Conservation (phyloP, 1,140 invertebrate species). For the Drosophila truncata region DNA sequence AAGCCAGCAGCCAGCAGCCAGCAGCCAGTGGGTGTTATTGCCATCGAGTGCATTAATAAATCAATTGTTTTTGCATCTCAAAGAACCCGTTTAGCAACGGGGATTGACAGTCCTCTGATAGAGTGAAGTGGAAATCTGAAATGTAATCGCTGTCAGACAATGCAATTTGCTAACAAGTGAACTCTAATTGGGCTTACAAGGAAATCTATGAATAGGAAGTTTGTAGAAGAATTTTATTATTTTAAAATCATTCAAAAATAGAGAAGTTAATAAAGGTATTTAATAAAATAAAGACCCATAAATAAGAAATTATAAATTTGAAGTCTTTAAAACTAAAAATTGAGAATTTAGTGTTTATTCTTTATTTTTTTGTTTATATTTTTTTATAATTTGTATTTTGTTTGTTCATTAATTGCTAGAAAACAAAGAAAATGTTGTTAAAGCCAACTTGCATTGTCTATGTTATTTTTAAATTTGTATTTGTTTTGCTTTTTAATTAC, state of each 20-base stretch:
- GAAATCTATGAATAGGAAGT: background rate
- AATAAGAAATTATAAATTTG: background rate
- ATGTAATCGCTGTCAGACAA: constrained; percentile 40
- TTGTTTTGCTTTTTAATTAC: background rate
- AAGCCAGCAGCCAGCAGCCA: background rate
- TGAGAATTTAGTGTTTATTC: background rate
- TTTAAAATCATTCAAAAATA: background rate
- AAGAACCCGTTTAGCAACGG: constrained; percentile 32
- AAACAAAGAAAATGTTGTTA: background rate
- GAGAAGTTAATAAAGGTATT: background rate
- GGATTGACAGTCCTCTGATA: constrained; percentile 38
- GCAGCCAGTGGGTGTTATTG: constrained; percentile 25
- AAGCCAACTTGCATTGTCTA: background rate
- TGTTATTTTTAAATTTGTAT: background rate
- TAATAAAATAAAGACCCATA: too few species aligned
- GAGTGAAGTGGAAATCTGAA: constrained; percentile 33
- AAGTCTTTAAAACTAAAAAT: background rate
- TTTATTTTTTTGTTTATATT: background rate
- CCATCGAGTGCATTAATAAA: constrained; percentile 62
- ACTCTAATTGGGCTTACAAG: constrained; percentile 22
- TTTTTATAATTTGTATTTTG: background rate
- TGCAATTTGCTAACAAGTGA: constrained; percentile 23
- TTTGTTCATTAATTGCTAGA: background rate
- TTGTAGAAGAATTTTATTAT: background rate
- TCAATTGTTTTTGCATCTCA: constrained; percentile 58